Base-by-base conservation (phyloP, 2,888 invertebrate genomes). In the Melangyna quadrimaculata region DNA sequence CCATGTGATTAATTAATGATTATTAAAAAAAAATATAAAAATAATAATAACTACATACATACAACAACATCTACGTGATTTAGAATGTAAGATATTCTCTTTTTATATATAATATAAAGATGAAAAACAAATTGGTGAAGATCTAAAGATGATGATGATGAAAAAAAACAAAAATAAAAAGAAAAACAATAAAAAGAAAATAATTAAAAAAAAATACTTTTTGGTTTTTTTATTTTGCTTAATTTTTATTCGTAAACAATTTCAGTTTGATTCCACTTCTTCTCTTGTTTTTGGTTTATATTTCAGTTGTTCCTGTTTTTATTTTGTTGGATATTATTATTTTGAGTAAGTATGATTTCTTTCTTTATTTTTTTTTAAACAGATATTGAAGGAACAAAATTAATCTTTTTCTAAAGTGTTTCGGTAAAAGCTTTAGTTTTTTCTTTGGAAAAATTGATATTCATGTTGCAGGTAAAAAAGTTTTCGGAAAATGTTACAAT, bases 1-100 rank as follows among this genome's bases (percentile, higher is more conserved):
- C 90, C 90, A 90, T 89, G 89, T 90, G 89, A 90, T 89, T 89
- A 88, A 88, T 88, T 87, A 88, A 88, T 84, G 71, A 75, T 72
- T 82, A 65, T 63, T 43, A 67, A 70, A 73, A 70, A 75, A 69
- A 75, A 59, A 74, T 43, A 75, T 45, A 72, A 80, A 74, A 71
- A 83, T 69, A 82, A 87, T 83, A 74, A 83, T 70, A 78, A 77
- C 67, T 87, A 77, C 70, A 77, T 80, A 80, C 67, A 83, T 80
- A 84, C 79, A 84, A 83, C 73, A 83, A 83, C 75, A 80, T 83
- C 83, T 80, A 84, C 84, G 87, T 87, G 87, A 87, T 87, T 87
- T 84, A 84, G 84, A 63, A 78, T 84, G 74, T 87, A 84, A 87
- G 87, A 78, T 81, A 73, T 80, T 87, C 74, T 78, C 87, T 87